These are phyloP conservation scores for Drosophila gaucha DNA, from an alignment of 2,888 invertebrate species.

Conservation along the genomic window DNA sequence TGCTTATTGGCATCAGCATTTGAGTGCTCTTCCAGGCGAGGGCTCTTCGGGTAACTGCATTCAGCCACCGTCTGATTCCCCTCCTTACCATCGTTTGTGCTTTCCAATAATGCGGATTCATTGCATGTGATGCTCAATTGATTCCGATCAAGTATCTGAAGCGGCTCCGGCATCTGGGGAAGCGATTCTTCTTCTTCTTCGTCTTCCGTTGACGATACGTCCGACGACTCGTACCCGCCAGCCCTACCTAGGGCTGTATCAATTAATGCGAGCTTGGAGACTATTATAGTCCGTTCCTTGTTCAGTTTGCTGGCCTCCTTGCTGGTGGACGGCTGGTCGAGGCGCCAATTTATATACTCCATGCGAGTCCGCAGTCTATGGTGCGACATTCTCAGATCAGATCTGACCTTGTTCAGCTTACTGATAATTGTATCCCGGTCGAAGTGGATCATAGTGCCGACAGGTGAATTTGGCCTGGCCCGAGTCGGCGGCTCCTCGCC, in stretches of 20 bases:
- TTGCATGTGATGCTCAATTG: neutral
- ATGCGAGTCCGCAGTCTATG: neutral
- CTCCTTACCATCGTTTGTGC: too few relatives aligned
- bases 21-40: too few relatives aligned
- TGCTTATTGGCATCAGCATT: too few relatives aligned
- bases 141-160: too few relatives aligned
- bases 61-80: too few relatives aligned
- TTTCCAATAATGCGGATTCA: neutral
- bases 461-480: too few relatives aligned
- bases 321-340: conserved; percentile 1
- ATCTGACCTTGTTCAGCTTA: neutral
- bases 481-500: too few relatives aligned
- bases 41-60: too few relatives aligned
- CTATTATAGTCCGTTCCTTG: neutral
- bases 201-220: neutral
- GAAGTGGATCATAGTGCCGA: too few relatives aligned
- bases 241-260: rapidly evolving
- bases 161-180: too few relatives aligned
- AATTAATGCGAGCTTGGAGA: neutral
- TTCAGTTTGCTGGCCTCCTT: neutral
- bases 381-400: neutral
- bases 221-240: neutral
- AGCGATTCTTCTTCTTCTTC: neutral
- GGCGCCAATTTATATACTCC: neutral
- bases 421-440: too few relatives aligned